Evolutionary conservation across 2,797 vertebrate species (phyloP), one percentile per base, ranked within the genome.

Genomic region (Pristis pectinata): DNA sequence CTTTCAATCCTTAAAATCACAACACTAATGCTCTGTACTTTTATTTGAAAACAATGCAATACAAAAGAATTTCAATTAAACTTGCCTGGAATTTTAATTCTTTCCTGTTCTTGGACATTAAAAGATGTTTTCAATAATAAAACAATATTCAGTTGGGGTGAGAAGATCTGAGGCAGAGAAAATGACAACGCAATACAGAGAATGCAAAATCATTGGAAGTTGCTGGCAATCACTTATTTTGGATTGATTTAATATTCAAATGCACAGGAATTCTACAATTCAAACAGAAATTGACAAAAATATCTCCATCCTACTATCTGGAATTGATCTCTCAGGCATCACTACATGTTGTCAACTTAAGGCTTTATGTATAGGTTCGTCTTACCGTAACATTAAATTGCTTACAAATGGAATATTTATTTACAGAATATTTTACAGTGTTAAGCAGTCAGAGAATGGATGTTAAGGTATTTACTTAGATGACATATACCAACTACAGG

Each of bases 391-490:
- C 41, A 53, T 22, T 53, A 27, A 64, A 61, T 67, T 64, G 59
- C 6, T 91, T 64, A n/a, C 34, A 64, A 13, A 61, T 89, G 15
- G 19, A n/a, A 17, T 27, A 30, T 44, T 44, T 93, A 93, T 49
- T 72, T 93, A 94, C 92, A 94, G 59, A 34, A 94, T 15, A 76
- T 53, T 53, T 76, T 74, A 94, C 92, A 76, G 49, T 92, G 61
- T 91, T 64, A 93, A 70, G 61, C 44, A n/a, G 70, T 44, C 24
- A 93, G 53, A 93, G 41, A 93, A 93, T 44, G 91, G 59, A 22
- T 10, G 13, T 41, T 30, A 94, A 76, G 44, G 70, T 41, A 70
- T 72, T 2, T 72, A 67, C 41, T 72, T 93, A 49, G 72, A 72
- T 67, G 27, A 72, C n/a, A 72, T 93, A 49, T 37, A 44, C 61